These are phyloP conservation scores for Latheticus oryzae DNA, from an alignment of 2,888 invertebrate species.

Conservation along the genomic window DNA sequence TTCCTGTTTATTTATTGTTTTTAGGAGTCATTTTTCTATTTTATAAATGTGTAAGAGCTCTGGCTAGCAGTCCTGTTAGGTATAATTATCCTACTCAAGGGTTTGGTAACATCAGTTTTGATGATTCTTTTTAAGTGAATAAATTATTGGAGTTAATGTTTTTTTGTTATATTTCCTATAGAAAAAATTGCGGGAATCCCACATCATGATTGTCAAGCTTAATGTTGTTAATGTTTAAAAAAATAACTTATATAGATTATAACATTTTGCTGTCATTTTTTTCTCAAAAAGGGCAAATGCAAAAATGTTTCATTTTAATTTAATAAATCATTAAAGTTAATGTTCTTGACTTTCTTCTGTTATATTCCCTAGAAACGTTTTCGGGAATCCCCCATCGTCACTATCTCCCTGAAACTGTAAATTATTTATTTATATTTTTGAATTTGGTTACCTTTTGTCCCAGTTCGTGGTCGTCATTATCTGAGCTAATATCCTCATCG, in stretches of 20 bases:
- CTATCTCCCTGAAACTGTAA: conserved; percentile 57
- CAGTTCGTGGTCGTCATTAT: conserved; percentile 59
- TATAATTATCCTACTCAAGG: conserved; percentile 58
- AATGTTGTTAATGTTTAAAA: too few relatives aligned
- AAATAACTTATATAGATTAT: too few relatives aligned
- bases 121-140: conserved; percentile 56
- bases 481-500: conserved; percentile 64
- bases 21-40: conserved; percentile 66
- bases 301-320: too few relatives aligned
- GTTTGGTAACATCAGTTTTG: conserved; percentile 59
- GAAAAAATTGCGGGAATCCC: conserved; percentile 55
- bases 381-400: conserved; percentile 53
- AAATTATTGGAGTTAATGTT: conserved; percentile 43
- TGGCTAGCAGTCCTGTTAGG: conserved; percentile 48
- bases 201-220: conserved; percentile 58
- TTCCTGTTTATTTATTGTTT: conserved; percentile 67
- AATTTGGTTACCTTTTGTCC: conserved; percentile 37
- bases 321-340: conserved; percentile 24
- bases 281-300: too few relatives aligned
- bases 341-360: conserved; percentile 59
- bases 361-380: conserved; percentile 63
- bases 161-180: conserved; percentile 64
- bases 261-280: too few relatives aligned
- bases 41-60: conserved; percentile 68
- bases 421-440: conserved; percentile 6